Conservation (phyloP, 2,797 vertebrate species). For the Hypotaenidia philippensis region DNA sequence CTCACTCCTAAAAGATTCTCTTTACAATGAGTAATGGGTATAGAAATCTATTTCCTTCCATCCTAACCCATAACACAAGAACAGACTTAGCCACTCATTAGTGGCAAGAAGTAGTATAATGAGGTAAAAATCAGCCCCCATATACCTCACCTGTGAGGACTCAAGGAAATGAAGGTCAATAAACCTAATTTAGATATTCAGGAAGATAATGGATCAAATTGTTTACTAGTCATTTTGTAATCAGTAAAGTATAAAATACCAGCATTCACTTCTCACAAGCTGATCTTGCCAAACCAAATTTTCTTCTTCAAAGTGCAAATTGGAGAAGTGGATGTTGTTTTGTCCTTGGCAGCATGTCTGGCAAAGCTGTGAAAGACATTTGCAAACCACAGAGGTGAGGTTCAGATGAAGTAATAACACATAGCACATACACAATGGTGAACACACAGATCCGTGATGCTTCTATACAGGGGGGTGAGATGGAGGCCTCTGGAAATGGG, state of each 20-base stretch:
- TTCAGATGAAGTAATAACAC: background rate
- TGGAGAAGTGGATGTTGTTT: rapidly evolving
- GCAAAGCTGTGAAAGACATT: background rate
- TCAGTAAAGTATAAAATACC: background rate
- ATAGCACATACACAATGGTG: rapidly evolving
- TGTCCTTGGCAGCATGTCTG: background rate
- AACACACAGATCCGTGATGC: rapidly evolving
- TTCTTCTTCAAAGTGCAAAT: background rate
- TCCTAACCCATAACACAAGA: background rate
- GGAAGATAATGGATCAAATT: background rate
- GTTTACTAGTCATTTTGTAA: background rate
- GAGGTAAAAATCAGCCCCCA: background rate
- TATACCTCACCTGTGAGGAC: background rate
- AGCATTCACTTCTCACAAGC: background rate
- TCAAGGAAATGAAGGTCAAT: background rate
- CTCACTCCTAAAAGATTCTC: background rate
- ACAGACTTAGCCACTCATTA: background rate
- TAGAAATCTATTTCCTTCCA: background rate
- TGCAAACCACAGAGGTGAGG: rapidly evolving
- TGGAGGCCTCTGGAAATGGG: background rate
- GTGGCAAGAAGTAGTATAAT: background rate
- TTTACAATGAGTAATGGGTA: background rate
- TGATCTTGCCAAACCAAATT: background rate
- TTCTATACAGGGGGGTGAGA: background rate
- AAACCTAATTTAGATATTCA: background rate